A percentile compares a stretch with the other conserved stretches of the same genome.
phyloP scores from a whole-genome alignment of 2,113 vertebrate genomes.

The Lophochroa leadbeateri region DNA sequence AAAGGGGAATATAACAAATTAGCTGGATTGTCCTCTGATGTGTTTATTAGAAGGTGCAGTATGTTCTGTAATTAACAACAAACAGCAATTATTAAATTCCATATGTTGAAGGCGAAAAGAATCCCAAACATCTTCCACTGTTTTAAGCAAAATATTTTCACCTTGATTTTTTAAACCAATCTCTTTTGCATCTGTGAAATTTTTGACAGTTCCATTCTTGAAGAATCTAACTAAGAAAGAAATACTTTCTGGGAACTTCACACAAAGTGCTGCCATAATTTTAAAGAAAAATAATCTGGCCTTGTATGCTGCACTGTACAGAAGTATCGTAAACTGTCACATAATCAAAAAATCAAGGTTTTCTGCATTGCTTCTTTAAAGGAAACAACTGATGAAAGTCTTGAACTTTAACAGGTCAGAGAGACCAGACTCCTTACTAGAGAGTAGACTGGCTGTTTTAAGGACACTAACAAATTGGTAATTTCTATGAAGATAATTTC shows the following conservation, averaged over 20 bases:
- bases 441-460: background rate
- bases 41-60: slow-evolving; percentile 32
- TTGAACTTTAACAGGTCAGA: slow-evolving; percentile 9
- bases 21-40: slow-evolving; percentile 2
- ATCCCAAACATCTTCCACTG: background rate
- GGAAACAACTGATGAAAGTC: background rate
- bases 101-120: background rate
- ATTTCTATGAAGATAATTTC: background rate
- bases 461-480: background rate
- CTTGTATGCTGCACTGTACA: background rate
- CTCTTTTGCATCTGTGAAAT: background rate
- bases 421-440: background rate
- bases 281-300: background rate
- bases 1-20: slow-evolving; percentile 44
- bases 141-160: slow-evolving; percentile 6
- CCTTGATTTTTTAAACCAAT: background rate
- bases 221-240: background rate
- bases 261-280: background rate
- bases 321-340: background rate
- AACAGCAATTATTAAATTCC: slow-evolving; percentile 41
- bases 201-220: background rate
- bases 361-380: background rate
- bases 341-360: background rate
- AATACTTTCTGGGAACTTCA: background rate
- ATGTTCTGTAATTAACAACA: slow-evolving; percentile 55